Conservation (phyloP, 2,888 invertebrate genomes). For the Branchipolynoe longqiensis region DNA sequence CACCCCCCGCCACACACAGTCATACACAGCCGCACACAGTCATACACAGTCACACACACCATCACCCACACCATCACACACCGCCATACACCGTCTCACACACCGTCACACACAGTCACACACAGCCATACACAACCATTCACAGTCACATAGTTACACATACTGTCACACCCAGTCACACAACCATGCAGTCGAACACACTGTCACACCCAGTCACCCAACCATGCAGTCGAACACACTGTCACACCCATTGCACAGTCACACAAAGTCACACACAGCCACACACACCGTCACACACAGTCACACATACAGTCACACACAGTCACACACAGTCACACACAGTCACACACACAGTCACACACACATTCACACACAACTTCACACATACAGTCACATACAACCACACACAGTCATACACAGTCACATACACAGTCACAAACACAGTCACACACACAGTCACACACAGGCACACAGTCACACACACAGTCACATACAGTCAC, state of each 20-base stretch:
- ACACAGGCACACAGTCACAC: not conserved
- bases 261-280: not conserved
- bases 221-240: not conserved
- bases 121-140: too few species aligned
- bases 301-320: not conserved
- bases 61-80: too few species aligned
- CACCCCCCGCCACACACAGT: too few species aligned
- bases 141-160: too few species aligned
- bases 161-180: too few species aligned
- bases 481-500: not conserved
- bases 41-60: too few species aligned
- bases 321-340: not conserved
- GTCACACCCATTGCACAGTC: not conserved
- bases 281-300: not conserved
- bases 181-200: too few species aligned
- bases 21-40: too few species aligned
- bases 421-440: not conserved
- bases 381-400: not conserved
- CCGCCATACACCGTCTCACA: too few species aligned
- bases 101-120: too few species aligned
- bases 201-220: not conserved
- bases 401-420: not conserved
- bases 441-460: not conserved
- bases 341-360: not conserved
- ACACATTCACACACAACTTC: not conserved